Evolutionary conservation across 2,797 vertebrate genomes (phyloP), one percentile per base, ranked within the genome.

Genomic region (Coendou prehensilis): DNA sequence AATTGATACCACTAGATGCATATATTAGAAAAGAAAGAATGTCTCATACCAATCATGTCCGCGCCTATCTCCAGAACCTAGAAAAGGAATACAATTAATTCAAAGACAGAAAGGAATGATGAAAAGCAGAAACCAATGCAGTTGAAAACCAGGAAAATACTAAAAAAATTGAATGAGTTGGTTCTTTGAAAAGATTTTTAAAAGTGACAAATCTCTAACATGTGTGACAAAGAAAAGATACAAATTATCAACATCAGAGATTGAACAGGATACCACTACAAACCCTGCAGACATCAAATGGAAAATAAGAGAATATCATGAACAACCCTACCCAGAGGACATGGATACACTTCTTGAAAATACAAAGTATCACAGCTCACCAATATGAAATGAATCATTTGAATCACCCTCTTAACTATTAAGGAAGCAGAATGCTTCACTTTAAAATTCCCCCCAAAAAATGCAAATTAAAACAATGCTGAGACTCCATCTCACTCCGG

Each of bases 361-460:
- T n/a, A 82, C 81, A 63, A 96, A 82, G 81, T 47, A 75, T 20
- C 56, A 86, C 69, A 69, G 79, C 22, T 86, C 67, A 89, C 50
- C 30, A 57, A n/a, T 54, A 76, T 37, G 41, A 81, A 92, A 94
- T 67, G 54, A 6, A 76, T 79, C 47, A 86, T 54, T 13, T 81
- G 80, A 86, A 18, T 13, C 75, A 67, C 22, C 22, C 80, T 37
- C 9, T 57, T 64, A 92, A 80, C 50, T 92, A 86, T 64, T 75
- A 30, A 78, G 30, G 9, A 84, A 92, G 80, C 15, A 54, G 57
- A 94, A 84, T 73, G n/a, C 33, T 52, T 67, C 85, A 75, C 79
- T 94, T 94, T 76, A 76, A 94, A 96, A 86, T 30, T 57, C 56
- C 56, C 18, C 56, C 56, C 17, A 57, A 57, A 57, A 57, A 57